Evolutionary conservation across 2,888 invertebrate genomes (phyloP).

Genomic region (Drosophila leonis): DNA sequence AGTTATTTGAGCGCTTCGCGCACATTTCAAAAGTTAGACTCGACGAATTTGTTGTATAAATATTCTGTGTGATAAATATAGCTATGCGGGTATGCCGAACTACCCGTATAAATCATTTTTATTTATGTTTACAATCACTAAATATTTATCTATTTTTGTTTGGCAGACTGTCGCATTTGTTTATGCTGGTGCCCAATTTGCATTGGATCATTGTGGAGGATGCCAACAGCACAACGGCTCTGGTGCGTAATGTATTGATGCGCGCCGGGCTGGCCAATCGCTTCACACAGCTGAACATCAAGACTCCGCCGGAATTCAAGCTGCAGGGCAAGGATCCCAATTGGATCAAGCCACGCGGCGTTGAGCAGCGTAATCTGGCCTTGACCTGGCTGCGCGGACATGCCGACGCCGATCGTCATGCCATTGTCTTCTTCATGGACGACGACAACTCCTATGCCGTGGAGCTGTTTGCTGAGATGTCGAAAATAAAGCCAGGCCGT

Average conservation of each 20-base stretch:
- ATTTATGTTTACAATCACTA: background rate
- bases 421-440: conserved; percentile 97
- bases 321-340: conserved; percentile 88
- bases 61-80: background rate
- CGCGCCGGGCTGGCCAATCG: conserved; percentile 82
- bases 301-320: conserved; percentile 90
- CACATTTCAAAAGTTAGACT: background rate
- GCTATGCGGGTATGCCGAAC: background rate
- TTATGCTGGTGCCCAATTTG: conserved; percentile 94
- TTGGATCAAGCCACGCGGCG: conserved; percentile 94
- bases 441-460: conserved; percentile 98
- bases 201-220: conserved; percentile 98
- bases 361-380: conserved; percentile 95
- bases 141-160: background rate
- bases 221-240: conserved; percentile 86
- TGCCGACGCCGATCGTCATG: conserved; percentile 86
- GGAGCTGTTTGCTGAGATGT: conserved; percentile 95
- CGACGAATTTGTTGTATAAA: background rate
- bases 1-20: background rate
- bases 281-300: conserved; percentile 88
- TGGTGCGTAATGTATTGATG: conserved; percentile 91
- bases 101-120: background rate
- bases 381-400: conserved; percentile 89
- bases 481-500: conserved; percentile 88
- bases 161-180: conserved; percentile 92